Percentiles rank a stretch among this genome's conserved stretches.
phyloP scores from a whole-genome alignment of 2,888 invertebrate species.

The Dynastes tityus region DNA sequence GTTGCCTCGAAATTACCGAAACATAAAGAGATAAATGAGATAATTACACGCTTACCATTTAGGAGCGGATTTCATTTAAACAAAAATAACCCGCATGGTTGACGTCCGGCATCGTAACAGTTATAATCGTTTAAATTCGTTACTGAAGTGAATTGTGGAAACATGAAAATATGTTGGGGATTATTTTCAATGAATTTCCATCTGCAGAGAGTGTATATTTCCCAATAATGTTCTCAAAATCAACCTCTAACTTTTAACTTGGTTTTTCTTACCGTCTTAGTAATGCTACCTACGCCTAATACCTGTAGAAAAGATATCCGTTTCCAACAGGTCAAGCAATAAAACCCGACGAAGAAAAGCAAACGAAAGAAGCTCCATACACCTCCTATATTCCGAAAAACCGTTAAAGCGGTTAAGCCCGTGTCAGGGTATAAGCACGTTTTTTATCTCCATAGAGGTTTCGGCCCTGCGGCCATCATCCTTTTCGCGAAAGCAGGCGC shows the following conservation, averaged over 20 bases:
- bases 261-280: no score
- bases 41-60: constrained; percentile 23
- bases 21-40: constrained; percentile 22
- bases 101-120: background rate
- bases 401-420: constrained; percentile 43
- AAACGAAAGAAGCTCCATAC: background rate
- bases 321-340: constrained; percentile 20
- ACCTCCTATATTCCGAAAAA: constrained; percentile 37
- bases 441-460: constrained; percentile 36
- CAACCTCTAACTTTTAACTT: no score
- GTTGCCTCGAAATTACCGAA: constrained; percentile 21
- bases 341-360: no score
- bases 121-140: background rate
- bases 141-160: background rate
- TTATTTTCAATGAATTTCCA: background rate
- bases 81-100: background rate
- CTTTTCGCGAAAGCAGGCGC: background rate
- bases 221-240: no score
- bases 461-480: constrained; percentile 10
- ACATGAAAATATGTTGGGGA: background rate
- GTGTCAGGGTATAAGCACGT: constrained; percentile 41
- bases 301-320: constrained; percentile 5
- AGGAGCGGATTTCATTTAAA: background rate
- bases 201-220: background rate
- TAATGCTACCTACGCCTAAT: no score